Evolutionary conservation across 2,113 vertebrate genomes (phyloP).

Genomic region (Toxostoma redivivum): DNA sequence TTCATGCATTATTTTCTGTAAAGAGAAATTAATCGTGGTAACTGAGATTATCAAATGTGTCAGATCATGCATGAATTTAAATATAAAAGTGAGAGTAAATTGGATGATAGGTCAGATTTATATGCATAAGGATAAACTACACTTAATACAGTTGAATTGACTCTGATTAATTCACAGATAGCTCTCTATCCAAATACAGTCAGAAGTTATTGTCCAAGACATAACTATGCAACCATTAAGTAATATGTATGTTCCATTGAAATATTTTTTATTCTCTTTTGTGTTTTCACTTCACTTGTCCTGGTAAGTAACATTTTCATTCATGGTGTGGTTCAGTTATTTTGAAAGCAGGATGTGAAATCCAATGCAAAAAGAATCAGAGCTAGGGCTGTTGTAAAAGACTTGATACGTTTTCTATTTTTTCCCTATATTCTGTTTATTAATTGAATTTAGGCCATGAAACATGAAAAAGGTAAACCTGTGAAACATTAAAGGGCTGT

Average conservation of each 20-base stretch:
- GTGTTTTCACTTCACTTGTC: not conserved
- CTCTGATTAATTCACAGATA: not conserved
- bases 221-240: not conserved
- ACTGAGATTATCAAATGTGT: not conserved
- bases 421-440: not conserved
- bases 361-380: not conserved
- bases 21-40: not conserved
- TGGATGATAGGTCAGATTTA: not conserved
- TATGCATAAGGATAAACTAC: not conserved
- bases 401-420: not conserved
- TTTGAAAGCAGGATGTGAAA: not conserved
- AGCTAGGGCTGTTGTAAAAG: not conserved
- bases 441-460: not conserved
- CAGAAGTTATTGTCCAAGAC: not conserved
- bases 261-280: not conserved
- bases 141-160: not conserved
- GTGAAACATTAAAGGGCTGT: not conserved
- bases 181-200: not conserved
- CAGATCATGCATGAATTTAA: not conserved
- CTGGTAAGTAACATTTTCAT: not conserved
- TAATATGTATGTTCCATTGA: not conserved
- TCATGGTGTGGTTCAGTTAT: not conserved
- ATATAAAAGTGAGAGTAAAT: not conserved
- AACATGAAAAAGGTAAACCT: not conserved
- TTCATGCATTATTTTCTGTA: not conserved